These are phyloP conservation scores for Porites cylindrica DNA, from an alignment of 92 coral and sea anemone genomes.

Conservation along the genomic window DNA sequence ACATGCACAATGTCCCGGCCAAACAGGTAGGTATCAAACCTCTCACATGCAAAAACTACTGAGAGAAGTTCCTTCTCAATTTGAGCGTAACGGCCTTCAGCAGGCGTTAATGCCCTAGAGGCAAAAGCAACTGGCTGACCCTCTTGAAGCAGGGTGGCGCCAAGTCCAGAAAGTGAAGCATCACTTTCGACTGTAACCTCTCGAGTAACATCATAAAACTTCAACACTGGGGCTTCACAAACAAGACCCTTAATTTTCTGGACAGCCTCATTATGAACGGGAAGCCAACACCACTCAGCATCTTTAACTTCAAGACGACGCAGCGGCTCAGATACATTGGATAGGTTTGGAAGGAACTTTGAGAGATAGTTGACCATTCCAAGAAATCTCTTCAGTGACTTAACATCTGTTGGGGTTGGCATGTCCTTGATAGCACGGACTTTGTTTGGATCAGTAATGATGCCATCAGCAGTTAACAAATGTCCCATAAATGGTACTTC, in stretches of 20 bases:
- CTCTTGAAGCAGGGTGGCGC: conserved; percentile 31
- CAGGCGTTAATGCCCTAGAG: conserved; percentile 44
- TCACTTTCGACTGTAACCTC: conserved; percentile 42
- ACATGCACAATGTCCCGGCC: too few species aligned
- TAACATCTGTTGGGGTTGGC: too few species aligned
- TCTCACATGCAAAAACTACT: too few species aligned
- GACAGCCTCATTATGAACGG: conserved; percentile 43
- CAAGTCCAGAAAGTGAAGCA: conserved; percentile 44
- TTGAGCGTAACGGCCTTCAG: conserved; percentile 42
- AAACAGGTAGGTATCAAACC: too few species aligned
- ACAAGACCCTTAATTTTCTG: conserved; percentile 31
- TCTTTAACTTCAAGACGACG: conserved; percentile 38
- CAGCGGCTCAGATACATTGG: conserved; percentile 16
- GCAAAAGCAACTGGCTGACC: conserved; percentile 21
- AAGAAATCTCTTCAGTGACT: too few species aligned
- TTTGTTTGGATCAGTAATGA: too few species aligned
- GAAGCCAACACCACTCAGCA: conserved; percentile 1
- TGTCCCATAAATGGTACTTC: neutral
- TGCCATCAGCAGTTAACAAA: too few species aligned
- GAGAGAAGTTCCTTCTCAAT: conserved; percentile 29
- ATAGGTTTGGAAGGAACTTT: neutral
- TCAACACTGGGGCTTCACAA: conserved; percentile 6
- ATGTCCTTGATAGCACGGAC: too few species aligned
- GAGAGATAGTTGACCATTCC: neutral
- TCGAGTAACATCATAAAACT: conserved; percentile 21